These are phyloP conservation scores for Lepilemur ruficaudatus DNA, from an alignment of 2,797 vertebrate genomes.

Conservation along the genomic window DNA sequence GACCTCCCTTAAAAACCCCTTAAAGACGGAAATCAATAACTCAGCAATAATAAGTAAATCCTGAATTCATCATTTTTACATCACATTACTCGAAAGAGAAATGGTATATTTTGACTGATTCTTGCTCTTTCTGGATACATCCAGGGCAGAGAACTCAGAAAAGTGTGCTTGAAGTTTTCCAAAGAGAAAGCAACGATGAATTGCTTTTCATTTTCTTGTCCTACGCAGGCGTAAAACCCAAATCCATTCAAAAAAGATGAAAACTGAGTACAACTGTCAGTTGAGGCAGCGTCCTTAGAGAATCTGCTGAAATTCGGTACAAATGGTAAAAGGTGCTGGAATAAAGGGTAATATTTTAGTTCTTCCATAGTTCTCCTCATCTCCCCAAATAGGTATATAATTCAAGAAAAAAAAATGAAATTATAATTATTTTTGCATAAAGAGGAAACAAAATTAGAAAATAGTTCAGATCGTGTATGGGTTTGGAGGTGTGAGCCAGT, in stretches of 20 bases:
- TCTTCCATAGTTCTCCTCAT: not conserved
- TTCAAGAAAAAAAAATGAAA: not conserved
- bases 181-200: not conserved
- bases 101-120: not conserved
- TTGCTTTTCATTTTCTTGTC: not conserved
- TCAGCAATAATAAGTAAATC: not conserved
- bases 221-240: not conserved
- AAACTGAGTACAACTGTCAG: not conserved
- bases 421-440: not conserved
- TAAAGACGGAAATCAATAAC: not conserved
- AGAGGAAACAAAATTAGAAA: slow-evolving; percentile 14
- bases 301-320: not conserved
- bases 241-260: not conserved
- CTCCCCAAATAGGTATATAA: not conserved
- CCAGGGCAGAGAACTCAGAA: not conserved
- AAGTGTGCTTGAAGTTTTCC: not conserved
- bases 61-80: not conserved
- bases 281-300: not conserved
- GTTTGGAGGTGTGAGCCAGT: not conserved
- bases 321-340: not conserved
- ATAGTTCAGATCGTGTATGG: not conserved
- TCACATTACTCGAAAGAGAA: not conserved
- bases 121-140: not conserved
- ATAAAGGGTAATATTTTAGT: not conserved
- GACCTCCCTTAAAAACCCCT: not conserved